Percentiles rank a stretch among this genome's conserved stretches.
Evolutionary conservation across 2,888 invertebrate species (phyloP).

Genomic region (Meganola albula): DNA sequence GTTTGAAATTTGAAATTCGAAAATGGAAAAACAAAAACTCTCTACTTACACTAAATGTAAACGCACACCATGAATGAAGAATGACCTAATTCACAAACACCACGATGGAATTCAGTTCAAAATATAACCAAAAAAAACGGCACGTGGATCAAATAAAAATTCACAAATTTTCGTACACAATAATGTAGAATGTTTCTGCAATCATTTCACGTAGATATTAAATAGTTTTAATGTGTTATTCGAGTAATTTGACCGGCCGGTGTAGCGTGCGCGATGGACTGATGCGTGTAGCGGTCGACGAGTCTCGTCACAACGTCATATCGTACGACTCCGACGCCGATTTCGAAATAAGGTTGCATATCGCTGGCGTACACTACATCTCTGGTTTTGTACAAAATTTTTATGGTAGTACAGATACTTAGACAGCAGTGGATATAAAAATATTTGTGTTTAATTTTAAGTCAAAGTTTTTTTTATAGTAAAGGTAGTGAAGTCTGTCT

Average conservation of each 20-base stretch:
- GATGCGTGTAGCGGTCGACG: slow-evolving; percentile 35
- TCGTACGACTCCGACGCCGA: slow-evolving; percentile 55
- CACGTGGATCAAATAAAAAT: slow-evolving; percentile 25
- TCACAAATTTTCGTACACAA: slow-evolving; percentile 21
- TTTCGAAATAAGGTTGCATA: slow-evolving; percentile 11
- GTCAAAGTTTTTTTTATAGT: no score
- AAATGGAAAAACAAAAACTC: slow-evolving; percentile 3
- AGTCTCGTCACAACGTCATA: slow-evolving; percentile 48
- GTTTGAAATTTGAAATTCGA: slow-evolving; percentile 13
- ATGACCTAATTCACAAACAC: slow-evolving; percentile 41
- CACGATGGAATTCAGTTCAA: slow-evolving; percentile 29
- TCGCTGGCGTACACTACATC: slow-evolving; percentile 16
- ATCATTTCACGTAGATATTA: slow-evolving; percentile 12
- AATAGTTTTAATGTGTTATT: slow-evolving; percentile 25
- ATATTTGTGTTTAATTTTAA: neutral
- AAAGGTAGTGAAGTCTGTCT: no score
- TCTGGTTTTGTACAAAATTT: slow-evolving; percentile 11
- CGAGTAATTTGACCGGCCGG: slow-evolving; percentile 45
- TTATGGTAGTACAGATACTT: slow-evolving; percentile 1
- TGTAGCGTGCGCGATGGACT: slow-evolving; percentile 38
- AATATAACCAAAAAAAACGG: slow-evolving; percentile 38
- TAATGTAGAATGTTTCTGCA: slow-evolving; percentile 7
- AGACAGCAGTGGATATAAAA: slow-evolving; percentile 14
- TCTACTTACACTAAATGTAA: slow-evolving; percentile 32
- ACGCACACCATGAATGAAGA: slow-evolving; percentile 37